A percentile compares a stretch with the other conserved stretches of the same genome.
phyloP scores from a whole-genome alignment of 2,888 invertebrate genomes.

The Muschampia plurimacula region DNA sequence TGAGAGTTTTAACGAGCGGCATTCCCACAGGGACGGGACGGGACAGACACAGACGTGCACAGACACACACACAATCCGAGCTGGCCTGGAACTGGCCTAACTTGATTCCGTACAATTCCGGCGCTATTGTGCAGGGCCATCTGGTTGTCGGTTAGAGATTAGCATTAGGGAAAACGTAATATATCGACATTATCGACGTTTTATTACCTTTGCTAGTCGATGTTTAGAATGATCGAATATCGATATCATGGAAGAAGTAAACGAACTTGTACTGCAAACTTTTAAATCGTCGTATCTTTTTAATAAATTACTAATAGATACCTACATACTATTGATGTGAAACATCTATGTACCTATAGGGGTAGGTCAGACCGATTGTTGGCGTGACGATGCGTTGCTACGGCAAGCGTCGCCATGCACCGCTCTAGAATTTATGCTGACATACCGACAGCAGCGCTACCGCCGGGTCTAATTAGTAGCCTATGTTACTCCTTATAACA shows the following conservation, averaged over 20 bases:
- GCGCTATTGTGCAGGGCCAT: slow-evolving; percentile 43
- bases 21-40: slow-evolving; percentile 46
- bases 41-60: slow-evolving; percentile 9
- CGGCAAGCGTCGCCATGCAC: too few species aligned
- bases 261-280: too few species aligned
- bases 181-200: slow-evolving; percentile 15
- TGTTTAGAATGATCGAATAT: neutral
- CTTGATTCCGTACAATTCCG: slow-evolving; percentile 49
- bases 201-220: neutral
- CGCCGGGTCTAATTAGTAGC: too few species aligned
- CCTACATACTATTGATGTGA: too few species aligned
- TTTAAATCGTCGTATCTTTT: too few species aligned
- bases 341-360: too few species aligned
- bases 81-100: slow-evolving; percentile 44
- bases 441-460: too few species aligned
- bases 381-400: too few species aligned
- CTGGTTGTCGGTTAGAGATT: slow-evolving; percentile 46
- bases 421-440: too few species aligned
- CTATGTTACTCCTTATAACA: too few species aligned
- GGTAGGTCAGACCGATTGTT: too few species aligned
- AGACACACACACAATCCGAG: neutral
- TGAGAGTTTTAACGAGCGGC: neutral
- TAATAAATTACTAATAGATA: too few species aligned
- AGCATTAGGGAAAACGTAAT: slow-evolving; percentile 14
- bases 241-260: neutral